Evolutionary conservation across 2,888 invertebrate species (phyloP).

Genomic region (Yponomeuta sedellus): DNA sequence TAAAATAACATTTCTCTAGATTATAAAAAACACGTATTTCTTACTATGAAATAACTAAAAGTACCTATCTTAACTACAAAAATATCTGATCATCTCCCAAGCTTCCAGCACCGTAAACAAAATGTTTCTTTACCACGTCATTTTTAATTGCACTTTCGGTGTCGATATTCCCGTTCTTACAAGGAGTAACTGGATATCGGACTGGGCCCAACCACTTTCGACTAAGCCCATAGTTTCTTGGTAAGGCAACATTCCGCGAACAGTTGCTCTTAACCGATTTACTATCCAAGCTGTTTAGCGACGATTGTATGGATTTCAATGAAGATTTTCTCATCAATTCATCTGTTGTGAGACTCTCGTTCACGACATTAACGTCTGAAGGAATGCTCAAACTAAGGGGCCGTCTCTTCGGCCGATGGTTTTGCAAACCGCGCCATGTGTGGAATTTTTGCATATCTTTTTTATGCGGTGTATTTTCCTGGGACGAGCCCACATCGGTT

Average conservation of each 20-base stretch:
- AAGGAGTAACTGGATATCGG: slow-evolving; percentile 80
- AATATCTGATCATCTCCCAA: slow-evolving; percentile 81
- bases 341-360: slow-evolving; percentile 33
- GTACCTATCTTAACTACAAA: slow-evolving; percentile 49
- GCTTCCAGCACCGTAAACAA: slow-evolving; percentile 68
- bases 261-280: slow-evolving; percentile 50
- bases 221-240: slow-evolving; percentile 76
- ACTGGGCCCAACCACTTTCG: slow-evolving; percentile 79
- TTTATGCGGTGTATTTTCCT: slow-evolving; percentile 58
- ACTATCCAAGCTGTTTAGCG: slow-evolving; percentile 51
- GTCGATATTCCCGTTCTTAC: slow-evolving; percentile 59
- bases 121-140: slow-evolving; percentile 60
- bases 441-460: slow-evolving; percentile 52
- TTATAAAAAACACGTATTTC: neutral
- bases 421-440: slow-evolving; percentile 58
- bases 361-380: slow-evolving; percentile 51
- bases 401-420: slow-evolving; percentile 42
- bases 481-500: slow-evolving; percentile 52
- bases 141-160: slow-evolving; percentile 51
- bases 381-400: slow-evolving; percentile 69
- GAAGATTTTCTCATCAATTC: slow-evolving; percentile 52
- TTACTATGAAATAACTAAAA: neutral
- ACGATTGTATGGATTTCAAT: slow-evolving; percentile 60
- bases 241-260: slow-evolving; percentile 67
- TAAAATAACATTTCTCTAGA: slow-evolving; percentile 1